Percentiles rank a stretch among this genome's conserved stretches.
Conservation (phyloP, 92 coral and sea anemone genomes). For the Palythoa grandis region DNA sequence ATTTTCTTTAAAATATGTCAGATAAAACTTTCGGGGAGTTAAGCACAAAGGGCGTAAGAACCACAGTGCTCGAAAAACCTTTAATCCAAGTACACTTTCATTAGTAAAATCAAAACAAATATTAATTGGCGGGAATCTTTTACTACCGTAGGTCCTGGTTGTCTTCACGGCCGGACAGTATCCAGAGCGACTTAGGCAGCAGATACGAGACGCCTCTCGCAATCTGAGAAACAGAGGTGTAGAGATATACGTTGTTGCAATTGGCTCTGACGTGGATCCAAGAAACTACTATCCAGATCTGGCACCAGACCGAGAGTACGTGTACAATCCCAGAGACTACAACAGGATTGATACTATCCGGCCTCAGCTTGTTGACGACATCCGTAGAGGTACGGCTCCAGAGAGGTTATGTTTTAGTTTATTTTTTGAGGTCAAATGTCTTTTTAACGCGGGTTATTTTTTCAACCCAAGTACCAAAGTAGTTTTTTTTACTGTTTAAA, state of each 20-base stretch:
- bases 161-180: constrained; percentile 27
- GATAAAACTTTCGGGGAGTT: neutral
- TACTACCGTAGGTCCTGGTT: constrained; percentile 5
- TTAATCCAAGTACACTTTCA: neutral
- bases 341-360: neutral
- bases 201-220: constrained; percentile 55
- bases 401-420: neutral
- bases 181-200: constrained; percentile 29
- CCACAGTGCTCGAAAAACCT: neutral
- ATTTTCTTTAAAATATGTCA: neutral
- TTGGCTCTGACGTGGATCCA: constrained; percentile 67
- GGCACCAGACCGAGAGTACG: constrained; percentile 4
- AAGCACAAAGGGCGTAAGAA: no score
- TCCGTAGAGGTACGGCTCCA: constrained; percentile 14
- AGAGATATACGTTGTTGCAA: constrained; percentile 55
- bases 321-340: constrained; percentile 34
- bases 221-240: constrained; percentile 63
- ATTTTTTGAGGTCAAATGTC: neutral
- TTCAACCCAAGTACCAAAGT: no score
- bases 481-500: no score
- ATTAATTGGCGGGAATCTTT: neutral
- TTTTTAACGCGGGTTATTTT: no score
- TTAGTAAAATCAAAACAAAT: neutral
- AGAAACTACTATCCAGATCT: constrained; percentile 33
- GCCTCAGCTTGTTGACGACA: neutral